phyloP scores from a whole-genome alignment of 2,888 invertebrate genomes.

The Lasioglossum calceatum region DNA sequence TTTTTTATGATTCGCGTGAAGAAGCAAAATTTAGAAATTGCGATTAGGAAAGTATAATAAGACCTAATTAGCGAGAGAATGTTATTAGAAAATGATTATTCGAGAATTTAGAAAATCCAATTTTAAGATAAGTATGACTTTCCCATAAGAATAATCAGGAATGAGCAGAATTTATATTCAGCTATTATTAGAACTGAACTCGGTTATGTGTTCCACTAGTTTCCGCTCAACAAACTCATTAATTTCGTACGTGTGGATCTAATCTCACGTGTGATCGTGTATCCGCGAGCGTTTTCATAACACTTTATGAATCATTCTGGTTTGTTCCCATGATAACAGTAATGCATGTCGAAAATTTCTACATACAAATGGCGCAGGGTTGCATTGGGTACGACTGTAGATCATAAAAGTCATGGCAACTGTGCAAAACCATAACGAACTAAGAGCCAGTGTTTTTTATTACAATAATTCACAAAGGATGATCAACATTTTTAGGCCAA shows the following conservation, averaged over 20 bases:
- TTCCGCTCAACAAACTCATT: conserved; percentile 9
- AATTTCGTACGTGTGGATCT: background rate
- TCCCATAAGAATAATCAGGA: background rate
- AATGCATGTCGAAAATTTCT: conserved; percentile 1
- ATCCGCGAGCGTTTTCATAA: background rate
- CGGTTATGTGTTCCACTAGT: background rate
- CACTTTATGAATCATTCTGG: background rate
- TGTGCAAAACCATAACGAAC: background rate
- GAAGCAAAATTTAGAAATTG: background rate
- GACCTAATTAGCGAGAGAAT: background rate
- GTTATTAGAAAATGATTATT: background rate
- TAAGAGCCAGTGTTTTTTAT: background rate
- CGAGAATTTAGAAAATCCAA: background rate
- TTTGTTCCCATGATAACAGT: conserved; percentile 8
- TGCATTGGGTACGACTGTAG: background rate
- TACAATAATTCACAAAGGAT: background rate
- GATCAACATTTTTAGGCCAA: background rate
- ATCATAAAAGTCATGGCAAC: background rate
- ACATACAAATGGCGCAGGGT: background rate
- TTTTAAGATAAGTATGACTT: background rate
- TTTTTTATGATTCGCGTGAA: background rate
- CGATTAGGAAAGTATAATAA: background rate
- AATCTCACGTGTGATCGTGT: background rate
- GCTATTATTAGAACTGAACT: background rate
- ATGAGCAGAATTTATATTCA: background rate